phyloP scores from a whole-genome alignment of 2,797 vertebrate species.

The Lepilemur ruficaudatus region DNA sequence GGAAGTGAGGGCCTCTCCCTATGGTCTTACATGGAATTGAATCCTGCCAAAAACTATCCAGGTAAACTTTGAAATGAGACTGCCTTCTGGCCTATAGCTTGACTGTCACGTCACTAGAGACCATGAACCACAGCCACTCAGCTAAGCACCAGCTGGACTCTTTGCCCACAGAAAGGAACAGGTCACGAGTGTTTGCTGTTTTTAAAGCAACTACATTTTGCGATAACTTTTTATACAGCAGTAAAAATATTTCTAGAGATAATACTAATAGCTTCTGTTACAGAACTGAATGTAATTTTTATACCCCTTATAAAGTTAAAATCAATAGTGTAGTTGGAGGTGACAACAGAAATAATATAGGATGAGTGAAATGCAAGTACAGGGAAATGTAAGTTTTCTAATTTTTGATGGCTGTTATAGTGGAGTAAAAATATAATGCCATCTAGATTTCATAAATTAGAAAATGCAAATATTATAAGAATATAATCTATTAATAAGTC shows the following conservation, averaged over 20 bases:
- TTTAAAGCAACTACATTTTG: neutral
- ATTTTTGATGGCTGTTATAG: neutral
- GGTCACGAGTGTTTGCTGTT: neutral
- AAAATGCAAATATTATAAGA: neutral
- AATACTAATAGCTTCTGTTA: neutral
- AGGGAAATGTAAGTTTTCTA: neutral
- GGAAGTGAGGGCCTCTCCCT: neutral
- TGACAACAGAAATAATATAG: neutral
- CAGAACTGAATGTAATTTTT: neutral
- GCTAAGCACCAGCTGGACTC: neutral
- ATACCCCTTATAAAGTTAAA: neutral
- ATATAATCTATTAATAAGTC: neutral
- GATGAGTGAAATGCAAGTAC: neutral
- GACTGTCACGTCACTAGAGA: neutral
- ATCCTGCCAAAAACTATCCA: neutral
- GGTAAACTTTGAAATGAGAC: neutral
- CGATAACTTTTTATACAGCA: neutral
- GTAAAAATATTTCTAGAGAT: neutral
- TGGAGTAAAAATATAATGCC: neutral
- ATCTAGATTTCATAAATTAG: neutral
- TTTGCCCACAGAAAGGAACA: neutral
- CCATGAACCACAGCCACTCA: neutral
- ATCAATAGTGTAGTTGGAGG: neutral
- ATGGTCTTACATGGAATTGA: neutral
- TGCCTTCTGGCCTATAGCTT: neutral